Evolutionary conservation across 2,888 invertebrate species (phyloP), one percentile per base, ranked within the genome.

Genomic region (Panzeria rudis): DNA sequence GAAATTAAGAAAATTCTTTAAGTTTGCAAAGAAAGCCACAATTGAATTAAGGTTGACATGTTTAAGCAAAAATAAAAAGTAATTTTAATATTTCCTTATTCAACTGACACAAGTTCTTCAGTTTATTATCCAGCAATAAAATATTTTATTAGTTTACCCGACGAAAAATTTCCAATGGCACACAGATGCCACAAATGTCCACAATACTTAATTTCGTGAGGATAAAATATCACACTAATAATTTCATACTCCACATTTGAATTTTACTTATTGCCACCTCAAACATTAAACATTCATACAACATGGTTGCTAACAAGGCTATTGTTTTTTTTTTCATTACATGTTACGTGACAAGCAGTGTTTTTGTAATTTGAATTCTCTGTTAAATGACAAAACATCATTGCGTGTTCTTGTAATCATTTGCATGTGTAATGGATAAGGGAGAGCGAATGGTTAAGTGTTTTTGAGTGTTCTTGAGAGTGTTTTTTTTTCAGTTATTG

Each of bases 341-440:
- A 41, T 20, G 7, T 44, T 54, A 54, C 64, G 44, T 76, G 44
- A 41, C 54, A 20, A 56, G 35, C 9, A 52, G 25, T 64, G 64
- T 29, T 54, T 54, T 66, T 66, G 54, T 66, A 15, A 44, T 54
- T 35, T 38, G 13, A 66, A 66, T 56, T 59, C 32, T 23, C n/a
- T 35, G 44, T 56, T n/a, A 17, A 66, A 66, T 20, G n/a, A 25
- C 23, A 47, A 20, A 54, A 44, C 15, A 41, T 38, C n/a, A 17
- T 9, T 32, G 23, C 17, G 32, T 66, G 11, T 35, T 35, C 1
- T 20, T 15, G 25, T 15, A 56, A 29, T 29, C 29, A 41, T 44
- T 47, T 29, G 17, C 56, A 29, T 56, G n/a, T 25, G 17, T 25
- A n/a, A n/a, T 29, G 29, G 29, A 29, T 23, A 8, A 29, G 13